A percentile compares a stretch with the other conserved stretches of the same genome.
phyloP scores from a whole-genome alignment of 2,113 vertebrate genomes.

The Tragulus kanchil region DNA sequence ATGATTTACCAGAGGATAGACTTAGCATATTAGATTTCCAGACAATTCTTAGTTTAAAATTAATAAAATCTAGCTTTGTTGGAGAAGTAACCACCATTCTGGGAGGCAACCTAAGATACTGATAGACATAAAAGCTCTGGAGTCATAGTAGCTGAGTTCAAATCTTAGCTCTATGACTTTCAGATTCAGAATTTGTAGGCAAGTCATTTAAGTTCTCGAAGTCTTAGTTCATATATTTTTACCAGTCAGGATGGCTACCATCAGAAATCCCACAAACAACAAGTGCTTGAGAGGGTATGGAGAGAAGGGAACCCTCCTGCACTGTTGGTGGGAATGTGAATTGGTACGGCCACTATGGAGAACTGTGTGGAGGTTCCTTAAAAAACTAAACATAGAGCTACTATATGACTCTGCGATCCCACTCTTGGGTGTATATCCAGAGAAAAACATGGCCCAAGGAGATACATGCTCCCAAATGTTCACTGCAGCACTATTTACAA shows the following conservation, averaged over 20 bases:
- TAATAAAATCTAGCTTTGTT: background rate
- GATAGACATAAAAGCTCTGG: background rate
- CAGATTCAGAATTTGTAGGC: background rate
- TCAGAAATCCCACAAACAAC: too few relatives aligned
- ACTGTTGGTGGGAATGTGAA: too few relatives aligned
- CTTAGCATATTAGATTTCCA: background rate
- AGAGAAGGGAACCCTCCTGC: too few relatives aligned
- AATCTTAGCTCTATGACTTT: background rate
- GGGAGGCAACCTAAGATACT: background rate
- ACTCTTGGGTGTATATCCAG: too few relatives aligned
- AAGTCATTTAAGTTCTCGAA: background rate
- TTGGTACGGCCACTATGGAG: too few relatives aligned
- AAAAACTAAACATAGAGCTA: too few relatives aligned
- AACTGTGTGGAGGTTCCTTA: too few relatives aligned
- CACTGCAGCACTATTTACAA: too few relatives aligned
- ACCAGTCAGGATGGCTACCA: background rate
- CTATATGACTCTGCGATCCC: too few relatives aligned
- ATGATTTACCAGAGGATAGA: background rate
- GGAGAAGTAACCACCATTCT: background rate
- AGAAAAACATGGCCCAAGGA: too few relatives aligned
- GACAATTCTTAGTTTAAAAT: background rate
- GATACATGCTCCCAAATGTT: too few relatives aligned
- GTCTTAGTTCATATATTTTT: background rate
- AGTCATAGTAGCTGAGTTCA: background rate
- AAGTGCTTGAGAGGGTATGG: too few relatives aligned